Conservation (phyloP, 2,113 vertebrate genomes). For the Channa argus region DNA sequence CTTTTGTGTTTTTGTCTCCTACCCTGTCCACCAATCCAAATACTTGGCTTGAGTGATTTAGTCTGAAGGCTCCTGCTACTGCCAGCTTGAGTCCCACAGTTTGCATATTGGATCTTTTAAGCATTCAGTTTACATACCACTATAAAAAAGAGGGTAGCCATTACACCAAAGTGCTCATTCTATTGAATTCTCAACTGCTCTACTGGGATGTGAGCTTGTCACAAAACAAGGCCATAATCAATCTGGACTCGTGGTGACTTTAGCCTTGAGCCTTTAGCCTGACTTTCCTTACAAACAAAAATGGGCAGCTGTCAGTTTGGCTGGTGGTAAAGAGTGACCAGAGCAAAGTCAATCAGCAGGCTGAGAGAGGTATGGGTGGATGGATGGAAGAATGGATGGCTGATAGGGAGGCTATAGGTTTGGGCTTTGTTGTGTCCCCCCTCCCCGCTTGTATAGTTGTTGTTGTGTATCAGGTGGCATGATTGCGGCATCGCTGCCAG, state of each 20-base stretch:
- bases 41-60: too few relatives aligned
- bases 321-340: constrained; percentile 79
- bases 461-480: constrained; percentile 82
- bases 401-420: constrained; percentile 62
- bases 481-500: constrained; percentile 75
- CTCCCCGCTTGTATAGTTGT: constrained; percentile 55
- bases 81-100: too few relatives aligned
- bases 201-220: constrained; percentile 47
- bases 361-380: constrained; percentile 44
- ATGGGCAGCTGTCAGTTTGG: constrained; percentile 70
- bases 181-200: constrained; percentile 13
- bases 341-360: constrained; percentile 76
- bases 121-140: too few relatives aligned
- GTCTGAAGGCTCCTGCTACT: too few relatives aligned
- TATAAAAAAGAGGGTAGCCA: background rate
- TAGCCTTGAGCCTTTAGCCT: constrained; percentile 66
- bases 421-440: constrained; percentile 41
- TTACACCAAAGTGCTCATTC: background rate
- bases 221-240: constrained; percentile 66
- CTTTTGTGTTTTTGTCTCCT: too few relatives aligned
- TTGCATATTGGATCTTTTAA: too few relatives aligned
- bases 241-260: constrained; percentile 65
- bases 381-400: constrained; percentile 35
- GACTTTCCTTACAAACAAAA: constrained; percentile 64
- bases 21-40: too few relatives aligned